phyloP scores from a whole-genome alignment of 2,797 vertebrate species.

The Calcarius lapponicus region DNA sequence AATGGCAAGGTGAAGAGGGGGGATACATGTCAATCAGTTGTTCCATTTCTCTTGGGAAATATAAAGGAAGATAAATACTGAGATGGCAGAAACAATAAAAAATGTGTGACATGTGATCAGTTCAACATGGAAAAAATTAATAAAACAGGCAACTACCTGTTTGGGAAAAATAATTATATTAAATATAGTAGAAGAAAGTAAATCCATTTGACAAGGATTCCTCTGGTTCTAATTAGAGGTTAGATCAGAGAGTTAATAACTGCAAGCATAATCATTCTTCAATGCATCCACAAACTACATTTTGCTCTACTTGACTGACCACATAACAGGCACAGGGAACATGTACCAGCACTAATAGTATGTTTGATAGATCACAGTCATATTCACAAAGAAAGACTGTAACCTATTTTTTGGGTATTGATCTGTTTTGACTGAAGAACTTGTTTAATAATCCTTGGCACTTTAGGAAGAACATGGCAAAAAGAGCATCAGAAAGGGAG shows the following conservation, averaged over 20 bases:
- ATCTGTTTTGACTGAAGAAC: slow-evolving; percentile 13
- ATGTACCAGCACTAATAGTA: neutral
- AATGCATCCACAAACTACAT: neutral
- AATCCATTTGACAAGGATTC: neutral
- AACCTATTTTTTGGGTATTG: neutral
- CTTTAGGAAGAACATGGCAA: neutral
- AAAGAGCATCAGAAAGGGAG: neutral
- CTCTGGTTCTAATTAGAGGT: neutral
- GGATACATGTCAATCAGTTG: neutral
- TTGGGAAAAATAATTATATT: neutral
- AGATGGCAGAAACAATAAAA: neutral
- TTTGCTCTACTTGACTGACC: neutral
- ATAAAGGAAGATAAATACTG: neutral
- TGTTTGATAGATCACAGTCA: neutral
- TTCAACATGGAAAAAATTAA: neutral
- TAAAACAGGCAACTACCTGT: neutral
- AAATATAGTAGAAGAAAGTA: neutral
- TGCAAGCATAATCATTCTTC: neutral
- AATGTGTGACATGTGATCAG: neutral
- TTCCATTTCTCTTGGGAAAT: neutral
- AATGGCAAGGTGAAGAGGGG: neutral
- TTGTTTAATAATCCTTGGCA: neutral
- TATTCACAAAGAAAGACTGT: neutral
- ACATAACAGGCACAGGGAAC: neutral
- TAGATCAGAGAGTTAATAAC: neutral